Base-by-base conservation (phyloP, 2,797 vertebrate species). In the Myotis myotis region DNA sequence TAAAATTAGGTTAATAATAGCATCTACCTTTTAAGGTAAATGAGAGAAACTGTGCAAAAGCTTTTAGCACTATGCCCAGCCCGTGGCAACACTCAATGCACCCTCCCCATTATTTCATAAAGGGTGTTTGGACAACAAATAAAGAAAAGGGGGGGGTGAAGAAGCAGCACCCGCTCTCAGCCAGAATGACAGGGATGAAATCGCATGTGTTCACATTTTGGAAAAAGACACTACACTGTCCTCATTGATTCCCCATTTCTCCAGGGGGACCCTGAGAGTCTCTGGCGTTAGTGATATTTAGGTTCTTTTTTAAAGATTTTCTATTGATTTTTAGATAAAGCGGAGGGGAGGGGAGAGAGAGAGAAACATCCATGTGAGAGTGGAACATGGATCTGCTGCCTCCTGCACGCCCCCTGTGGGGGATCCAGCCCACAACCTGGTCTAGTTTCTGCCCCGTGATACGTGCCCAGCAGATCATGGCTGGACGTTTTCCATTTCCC, bases 401-500 rank as follows among this genome's bases (percentile, higher is more conserved):
- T 60, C 57, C 57, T 5, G 57, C 23, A 28, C 11, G 25, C 11
- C 57, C 25, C 23, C 57, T 12, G 11, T 25, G 3, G 57, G 22
- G 25, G 11, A 23, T 9, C 57, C 25, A 25, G 55, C 55, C 57
- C 3, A 57, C 5, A 25, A 28, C 25, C 57, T 13, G 25, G 25
- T 12, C 25, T 5, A 0, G 10, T 47, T 19, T 53, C 47, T 53
- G 74, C 87, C 41, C 3, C 2, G 4, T 9, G 30, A 36, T 25
- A 19, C 30, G 51, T 0, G 1, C 33, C 6, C 23, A 13, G 20
- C 82, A 23, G 84, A 23, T 28, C 51, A 0, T 0, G 2, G 38
- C 41, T 17, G 72, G 91, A 16, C 5, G 6, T 3, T 38, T 80
- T 10, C 83, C 33, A 15, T 49, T 11, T 76, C 76, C 88, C 38